phyloP scores from a whole-genome alignment of 1,140 invertebrate genomes.

The Grapholita molesta region DNA sequence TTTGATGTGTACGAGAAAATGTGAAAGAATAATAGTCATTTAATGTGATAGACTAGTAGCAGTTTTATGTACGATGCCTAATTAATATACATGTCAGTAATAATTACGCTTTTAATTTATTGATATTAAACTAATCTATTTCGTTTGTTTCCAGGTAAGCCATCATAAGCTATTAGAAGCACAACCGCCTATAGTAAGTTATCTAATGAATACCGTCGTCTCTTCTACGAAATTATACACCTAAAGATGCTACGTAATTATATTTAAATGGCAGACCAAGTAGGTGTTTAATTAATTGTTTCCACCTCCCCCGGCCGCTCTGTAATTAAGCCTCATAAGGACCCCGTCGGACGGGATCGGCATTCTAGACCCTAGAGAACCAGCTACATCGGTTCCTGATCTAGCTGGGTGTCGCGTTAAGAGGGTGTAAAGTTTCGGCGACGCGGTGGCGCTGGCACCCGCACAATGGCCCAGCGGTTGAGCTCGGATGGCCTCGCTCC shows the following conservation, averaged over 20 bases:
- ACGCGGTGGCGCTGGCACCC: slow-evolving; percentile 29
- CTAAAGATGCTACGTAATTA: not conserved
- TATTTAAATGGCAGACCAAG: slow-evolving; percentile 17
- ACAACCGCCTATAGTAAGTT: not conserved
- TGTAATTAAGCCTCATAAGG: slow-evolving; percentile 41
- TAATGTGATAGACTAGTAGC: not conserved
- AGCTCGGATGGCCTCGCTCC: slow-evolving; percentile 20
- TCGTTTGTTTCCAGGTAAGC: slow-evolving; percentile 27
- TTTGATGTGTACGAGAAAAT: not conserved
- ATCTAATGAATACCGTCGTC: not conserved
- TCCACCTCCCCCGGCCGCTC: slow-evolving; percentile 29
- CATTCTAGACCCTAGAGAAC: slow-evolving; percentile 21
- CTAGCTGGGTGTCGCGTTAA: slow-evolving; percentile 51
- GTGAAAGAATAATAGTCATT: slow-evolving; percentile 12
- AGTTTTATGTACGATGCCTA: not conserved
- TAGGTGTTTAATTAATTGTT: slow-evolving; percentile 59
- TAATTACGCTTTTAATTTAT: not conserved
- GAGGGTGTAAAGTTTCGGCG: slow-evolving; percentile 55
- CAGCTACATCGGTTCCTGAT: slow-evolving; percentile 52
- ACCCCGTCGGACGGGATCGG: slow-evolving; percentile 25
- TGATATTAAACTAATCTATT: slow-evolving; percentile 15
- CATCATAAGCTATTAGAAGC: not conserved
- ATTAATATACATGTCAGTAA: not conserved
- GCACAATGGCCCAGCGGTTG: slow-evolving; percentile 41
- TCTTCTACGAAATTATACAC: not conserved